These are phyloP conservation scores for Lophotriccus pileatus DNA, from an alignment of 2,797 vertebrate species.

Conservation along the genomic window DNA sequence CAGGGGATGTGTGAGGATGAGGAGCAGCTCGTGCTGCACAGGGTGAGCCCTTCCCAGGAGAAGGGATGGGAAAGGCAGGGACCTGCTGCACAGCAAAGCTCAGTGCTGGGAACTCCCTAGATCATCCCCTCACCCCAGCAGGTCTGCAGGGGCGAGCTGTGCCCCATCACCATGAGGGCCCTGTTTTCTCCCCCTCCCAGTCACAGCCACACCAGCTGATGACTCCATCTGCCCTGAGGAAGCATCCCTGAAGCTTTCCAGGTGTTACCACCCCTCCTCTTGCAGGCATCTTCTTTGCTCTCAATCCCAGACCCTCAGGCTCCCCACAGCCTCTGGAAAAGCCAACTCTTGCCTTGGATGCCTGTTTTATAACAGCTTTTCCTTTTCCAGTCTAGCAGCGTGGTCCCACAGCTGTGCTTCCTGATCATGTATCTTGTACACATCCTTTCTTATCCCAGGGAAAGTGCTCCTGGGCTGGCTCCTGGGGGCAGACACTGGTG, in stretches of 20 bases:
- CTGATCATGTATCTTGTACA: neutral
- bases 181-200: neutral
- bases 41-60: neutral
- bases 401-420: neutral
- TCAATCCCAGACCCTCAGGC: neutral
- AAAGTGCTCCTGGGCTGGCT: neutral
- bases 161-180: neutral
- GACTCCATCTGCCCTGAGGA: neutral
- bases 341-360: neutral
- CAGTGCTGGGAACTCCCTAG: neutral
- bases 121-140: neutral
- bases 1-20: rapidly evolving
- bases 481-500: neutral
- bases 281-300: neutral
- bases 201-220: neutral
- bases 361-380: neutral
- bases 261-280: neutral
- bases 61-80: neutral
- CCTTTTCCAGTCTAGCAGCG: neutral
- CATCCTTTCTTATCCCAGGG: neutral
- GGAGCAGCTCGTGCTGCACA: neutral
- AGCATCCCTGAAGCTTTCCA: neutral
- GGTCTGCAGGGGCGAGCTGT: neutral
- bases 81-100: neutral
- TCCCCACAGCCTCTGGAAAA: neutral